Base-by-base conservation (phyloP, 2,888 invertebrate genomes). In the Coelinius sp. region DNA sequence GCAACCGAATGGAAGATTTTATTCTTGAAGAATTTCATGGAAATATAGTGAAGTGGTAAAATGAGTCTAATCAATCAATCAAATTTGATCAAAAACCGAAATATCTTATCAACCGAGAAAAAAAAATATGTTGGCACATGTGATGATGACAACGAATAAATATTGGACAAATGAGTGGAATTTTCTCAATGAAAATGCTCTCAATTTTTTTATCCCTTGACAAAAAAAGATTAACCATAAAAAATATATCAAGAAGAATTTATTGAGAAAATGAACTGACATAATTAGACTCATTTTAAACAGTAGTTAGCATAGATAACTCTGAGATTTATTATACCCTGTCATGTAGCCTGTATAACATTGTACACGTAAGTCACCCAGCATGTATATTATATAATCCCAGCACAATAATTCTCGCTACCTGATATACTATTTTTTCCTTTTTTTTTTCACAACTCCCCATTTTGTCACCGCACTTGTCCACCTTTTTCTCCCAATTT, bases 121-220 rank as follows among this genome's bases (percentile, higher is more conserved):
- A n/a, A n/a, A n/a, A n/a, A n/a, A n/a, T n/a, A n/a, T n/a, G n/a
- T n/a, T n/a, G n/a, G n/a, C n/a, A n/a, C n/a, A n/a, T n/a, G n/a
- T n/a, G n/a, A n/a, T n/a, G n/a, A n/a, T n/a, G n/a, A n/a, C n/a
- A n/a, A n/a, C n/a, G n/a, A n/a, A n/a, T n/a, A n/a, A n/a, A n/a
- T n/a, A n/a, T n/a, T n/a, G n/a, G n/a, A n/a, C n/a, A n/a, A n/a
- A n/a, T n/a, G n/a, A n/a, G n/a, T n/a, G n/a, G n/a, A n/a, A n/a
- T n/a, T n/a, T n/a, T n/a, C n/a, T n/a, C n/a, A n/a, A n/a, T n/a
- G n/a, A n/a, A n/a, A n/a, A n/a, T n/a, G n/a, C n/a, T n/a, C 79
- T 80, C 69, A 75, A 77, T 78, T 38, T 38, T 41, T 5, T 31
- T 31, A 5, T 31, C 31, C 31, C 31, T 41, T 41, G 2, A n/a